Percentiles rank a stretch among this genome's conserved stretches.
Evolutionary conservation across 2,888 invertebrate species (phyloP).

Genomic region (Lithosia quadra): DNA sequence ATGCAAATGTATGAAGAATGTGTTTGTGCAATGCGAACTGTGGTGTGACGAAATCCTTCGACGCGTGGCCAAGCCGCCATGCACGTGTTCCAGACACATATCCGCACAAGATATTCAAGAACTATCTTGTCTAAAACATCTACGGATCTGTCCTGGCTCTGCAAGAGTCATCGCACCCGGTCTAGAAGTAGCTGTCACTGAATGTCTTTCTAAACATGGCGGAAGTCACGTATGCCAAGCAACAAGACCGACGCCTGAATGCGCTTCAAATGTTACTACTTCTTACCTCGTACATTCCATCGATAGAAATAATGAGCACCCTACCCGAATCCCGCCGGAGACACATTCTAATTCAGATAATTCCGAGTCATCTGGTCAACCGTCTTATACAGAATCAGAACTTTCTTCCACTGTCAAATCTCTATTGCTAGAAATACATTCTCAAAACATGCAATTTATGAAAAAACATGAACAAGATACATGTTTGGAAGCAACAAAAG

Average conservation of each 20-base stretch:
- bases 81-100: constrained; percentile 73
- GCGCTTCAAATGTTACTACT: constrained; percentile 50
- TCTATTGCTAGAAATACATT: constrained; percentile 29
- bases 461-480: constrained; percentile 18
- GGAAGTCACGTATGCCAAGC: constrained; percentile 56
- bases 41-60: constrained; percentile 79
- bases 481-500: constrained; percentile 8
- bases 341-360: constrained; percentile 17
- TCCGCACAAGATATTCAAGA: constrained; percentile 65
- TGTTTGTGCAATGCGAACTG: constrained; percentile 79
- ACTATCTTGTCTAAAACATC: constrained; percentile 53
- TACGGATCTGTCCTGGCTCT: constrained; percentile 50
- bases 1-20: constrained; percentile 81
- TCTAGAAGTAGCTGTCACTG: constrained; percentile 61
- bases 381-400: constrained; percentile 5
- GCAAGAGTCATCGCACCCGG: constrained; percentile 60
- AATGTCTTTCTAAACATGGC: constrained; percentile 58
- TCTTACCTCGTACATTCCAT: constrained; percentile 66
- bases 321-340: constrained; percentile 18
- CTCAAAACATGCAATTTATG: constrained; percentile 25
- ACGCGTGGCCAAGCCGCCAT: constrained; percentile 70
- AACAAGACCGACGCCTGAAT: constrained; percentile 53
- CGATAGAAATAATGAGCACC: constrained; percentile 21
- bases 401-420: constrained; percentile 20
- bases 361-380: neutral